Base-by-base conservation (phyloP, 2,797 vertebrate species). In the Sebastes melanostomus region DNA sequence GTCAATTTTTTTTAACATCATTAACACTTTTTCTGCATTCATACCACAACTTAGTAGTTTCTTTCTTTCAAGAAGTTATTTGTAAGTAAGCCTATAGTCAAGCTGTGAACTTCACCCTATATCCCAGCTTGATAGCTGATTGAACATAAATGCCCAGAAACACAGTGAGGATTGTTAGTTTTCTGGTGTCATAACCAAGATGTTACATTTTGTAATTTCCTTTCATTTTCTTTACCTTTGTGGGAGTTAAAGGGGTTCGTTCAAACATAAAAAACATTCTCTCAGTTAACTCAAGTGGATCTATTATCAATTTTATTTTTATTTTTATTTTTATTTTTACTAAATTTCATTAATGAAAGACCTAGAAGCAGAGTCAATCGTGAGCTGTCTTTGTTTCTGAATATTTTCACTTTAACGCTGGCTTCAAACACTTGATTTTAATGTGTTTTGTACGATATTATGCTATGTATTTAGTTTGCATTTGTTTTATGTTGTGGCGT, bases 351-450 rank as follows among this genome's bases (percentile, higher is more conserved):
- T 38, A 38, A 38, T 38, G 36, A 38, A 38, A 38, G 36, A 38
- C 36, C 36, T 89, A 0, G 97, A 97, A 92, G 98, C 97, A 0
- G 97, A 98, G 36, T 38, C 4, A 38, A 38, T 38, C 4, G 36
- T 0, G 36, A 38, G 36, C 36, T 0, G 12, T 38, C 36, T 38
- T 0, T 38, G 36, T 38, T 38, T 38, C 36, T 38, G 36, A 38
- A 38, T 38, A 38, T 38, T 38, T 38, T 38, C 36, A 36, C 36
- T 36, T 36, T 36, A 36, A 12, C 11, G 2, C 34, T 36, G 34
- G 34, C 34, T 36, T 36, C 34, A 36, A 36, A 36, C 34, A 36
- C 34, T 36, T 36, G 11, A 12, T 36, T 36, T 36, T 36, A 36
- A 36, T 36, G 34, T 36, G 34, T 36, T 36, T 36, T 36, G 12